A percentile compares a stretch with the other conserved stretches of the same genome.
Conservation (phyloP, 2,113 vertebrate genomes). For the Heptranchias perlo region DNA sequence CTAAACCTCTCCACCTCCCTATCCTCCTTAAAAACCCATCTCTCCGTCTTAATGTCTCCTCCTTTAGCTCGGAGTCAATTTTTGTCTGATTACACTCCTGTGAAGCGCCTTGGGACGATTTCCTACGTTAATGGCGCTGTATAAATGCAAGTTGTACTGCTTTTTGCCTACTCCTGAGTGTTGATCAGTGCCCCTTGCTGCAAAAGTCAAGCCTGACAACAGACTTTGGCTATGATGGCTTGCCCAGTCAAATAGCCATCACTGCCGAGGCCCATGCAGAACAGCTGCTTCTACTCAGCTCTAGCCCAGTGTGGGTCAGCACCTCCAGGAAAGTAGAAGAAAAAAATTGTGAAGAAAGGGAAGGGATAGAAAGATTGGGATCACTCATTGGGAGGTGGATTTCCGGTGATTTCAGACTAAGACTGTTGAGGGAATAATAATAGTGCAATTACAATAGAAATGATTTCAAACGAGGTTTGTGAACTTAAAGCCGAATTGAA, state of each 20-base stretch:
- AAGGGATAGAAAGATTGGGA: not conserved
- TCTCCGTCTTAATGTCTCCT: not conserved
- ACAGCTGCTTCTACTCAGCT: not conserved
- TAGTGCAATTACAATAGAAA: not conserved
- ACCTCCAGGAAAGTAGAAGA: not conserved
- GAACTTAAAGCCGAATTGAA: not conserved
- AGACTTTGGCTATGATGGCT: not conserved
- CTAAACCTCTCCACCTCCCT: not conserved
- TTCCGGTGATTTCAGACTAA: not conserved
- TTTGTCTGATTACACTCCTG: not conserved
- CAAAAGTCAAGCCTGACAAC: not conserved
- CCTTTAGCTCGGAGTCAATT: not conserved
- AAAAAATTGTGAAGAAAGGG: not conserved
- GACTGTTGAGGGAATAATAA: not conserved
- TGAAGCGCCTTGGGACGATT: not conserved
- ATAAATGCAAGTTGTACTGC: not conserved
- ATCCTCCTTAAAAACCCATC: not conserved
- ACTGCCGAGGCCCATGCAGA: not conserved
- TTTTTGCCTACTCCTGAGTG: not conserved
- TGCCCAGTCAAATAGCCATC: not conserved
- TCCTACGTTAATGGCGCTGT: not conserved
- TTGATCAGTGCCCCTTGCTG: not conserved
- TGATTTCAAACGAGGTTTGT: not conserved
- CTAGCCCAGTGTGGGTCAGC: not conserved
- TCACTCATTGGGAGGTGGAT: not conserved